These are phyloP conservation scores for Anarsia innoxiella DNA, from an alignment of 2,888 invertebrate genomes.

Conservation along the genomic window DNA sequence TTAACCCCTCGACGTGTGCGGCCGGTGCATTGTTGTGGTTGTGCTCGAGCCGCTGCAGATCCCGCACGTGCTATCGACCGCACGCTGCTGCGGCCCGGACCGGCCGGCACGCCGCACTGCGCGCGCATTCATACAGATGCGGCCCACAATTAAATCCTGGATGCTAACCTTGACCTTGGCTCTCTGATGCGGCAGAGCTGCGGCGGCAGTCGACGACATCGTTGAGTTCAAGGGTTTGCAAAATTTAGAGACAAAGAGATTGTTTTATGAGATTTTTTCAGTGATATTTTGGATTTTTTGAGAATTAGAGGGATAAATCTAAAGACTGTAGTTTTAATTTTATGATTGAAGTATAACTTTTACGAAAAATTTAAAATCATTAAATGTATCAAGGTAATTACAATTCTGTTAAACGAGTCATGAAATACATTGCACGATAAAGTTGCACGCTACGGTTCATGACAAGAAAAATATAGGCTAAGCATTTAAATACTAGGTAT, in stretches of 20 bases:
- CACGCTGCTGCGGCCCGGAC: conserved; percentile 30
- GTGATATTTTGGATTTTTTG: no score
- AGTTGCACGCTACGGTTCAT: no score
- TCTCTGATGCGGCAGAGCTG: conserved; percentile 3
- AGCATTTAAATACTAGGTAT: not conserved
- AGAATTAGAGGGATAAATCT: no score
- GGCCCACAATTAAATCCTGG: not conserved
- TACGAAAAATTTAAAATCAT: no score
- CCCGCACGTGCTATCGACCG: conserved; percentile 47
- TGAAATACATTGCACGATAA: no score
- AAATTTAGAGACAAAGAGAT: not conserved
- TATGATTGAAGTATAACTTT: no score
- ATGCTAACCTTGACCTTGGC: conserved; percentile 5
- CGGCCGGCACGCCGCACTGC: conserved; percentile 9
- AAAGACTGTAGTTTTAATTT: no score
- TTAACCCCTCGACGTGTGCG: conserved; percentile 9
- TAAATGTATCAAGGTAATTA: no score
- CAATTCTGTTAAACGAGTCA: no score
- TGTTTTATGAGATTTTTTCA: no score
- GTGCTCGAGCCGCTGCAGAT: conserved; percentile 21
- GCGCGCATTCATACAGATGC: conserved; percentile 5
- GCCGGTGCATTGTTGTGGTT: conserved; percentile 6
- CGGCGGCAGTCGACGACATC: not conserved
- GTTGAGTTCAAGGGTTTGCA: not conserved
- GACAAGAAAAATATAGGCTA: no score